These are phyloP conservation scores for Drosophila eohydei DNA, from an alignment of 2,888 invertebrate genomes.

Conservation along the genomic window DNA sequence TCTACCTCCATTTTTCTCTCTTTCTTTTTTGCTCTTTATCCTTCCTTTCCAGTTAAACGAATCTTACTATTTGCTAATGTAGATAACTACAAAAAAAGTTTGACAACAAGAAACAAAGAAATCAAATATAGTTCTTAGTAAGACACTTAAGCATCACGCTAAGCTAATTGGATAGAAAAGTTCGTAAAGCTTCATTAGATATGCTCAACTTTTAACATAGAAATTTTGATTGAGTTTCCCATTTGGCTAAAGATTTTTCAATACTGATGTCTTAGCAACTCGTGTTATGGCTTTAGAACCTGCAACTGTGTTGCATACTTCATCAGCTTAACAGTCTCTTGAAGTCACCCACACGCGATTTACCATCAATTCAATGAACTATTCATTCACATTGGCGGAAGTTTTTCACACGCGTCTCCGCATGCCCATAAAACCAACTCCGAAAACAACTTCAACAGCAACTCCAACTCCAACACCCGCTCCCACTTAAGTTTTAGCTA, in stretches of 20 bases:
- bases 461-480: slow-evolving; percentile 18
- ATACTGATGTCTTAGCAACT: slow-evolving; percentile 1
- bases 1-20: too few species aligned
- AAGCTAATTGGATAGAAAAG: neutral
- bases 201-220: neutral
- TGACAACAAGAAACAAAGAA: neutral
- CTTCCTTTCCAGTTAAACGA: too few species aligned
- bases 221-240: neutral
- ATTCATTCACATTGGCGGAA: slow-evolving; percentile 50
- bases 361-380: slow-evolving; percentile 34
- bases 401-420: slow-evolving; percentile 49
- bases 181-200: neutral
- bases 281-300: neutral
- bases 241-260: neutral
- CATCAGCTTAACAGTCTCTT: slow-evolving; percentile 37
- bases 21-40: too few species aligned
- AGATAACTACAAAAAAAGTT: neutral
- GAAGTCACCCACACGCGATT: slow-evolving; percentile 44
- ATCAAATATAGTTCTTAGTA: neutral
- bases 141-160: too few species aligned
- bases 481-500: slow-evolving; percentile 30
- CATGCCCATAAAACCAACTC: slow-evolving; percentile 43
- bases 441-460: slow-evolving; percentile 27
- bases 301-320: slow-evolving; percentile 33
- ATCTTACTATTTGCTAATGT: too few species aligned